Conservation (phyloP, 2,888 invertebrate species). For the Noctua comes region DNA sequence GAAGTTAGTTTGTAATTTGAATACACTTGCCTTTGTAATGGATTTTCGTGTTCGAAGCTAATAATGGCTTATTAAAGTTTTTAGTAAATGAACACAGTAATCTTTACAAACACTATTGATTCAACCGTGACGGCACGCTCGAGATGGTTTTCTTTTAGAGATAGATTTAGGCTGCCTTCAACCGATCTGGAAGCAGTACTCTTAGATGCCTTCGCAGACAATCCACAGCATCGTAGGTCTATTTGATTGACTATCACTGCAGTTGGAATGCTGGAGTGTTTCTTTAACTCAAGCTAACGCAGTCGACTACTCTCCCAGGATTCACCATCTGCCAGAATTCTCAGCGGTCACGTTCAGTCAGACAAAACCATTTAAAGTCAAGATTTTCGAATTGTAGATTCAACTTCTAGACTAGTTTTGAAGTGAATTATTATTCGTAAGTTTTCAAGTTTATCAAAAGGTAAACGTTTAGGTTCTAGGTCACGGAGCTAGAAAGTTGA, state of each 20-base stretch:
- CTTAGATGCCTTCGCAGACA: background rate
- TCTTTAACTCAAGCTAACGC: background rate
- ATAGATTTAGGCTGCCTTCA: background rate
- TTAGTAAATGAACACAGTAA: background rate
- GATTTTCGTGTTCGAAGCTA: constrained; percentile 20
- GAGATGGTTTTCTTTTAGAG: background rate
- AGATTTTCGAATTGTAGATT: constrained; percentile 6
- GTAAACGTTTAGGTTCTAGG: constrained; percentile 27
- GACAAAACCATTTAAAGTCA: background rate
- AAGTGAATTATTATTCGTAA: constrained; percentile 1
- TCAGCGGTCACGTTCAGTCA: background rate
- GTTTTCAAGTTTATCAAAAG: constrained; percentile 7
- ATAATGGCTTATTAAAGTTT: constrained; percentile 22
- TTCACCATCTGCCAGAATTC: background rate
- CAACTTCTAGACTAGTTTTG: constrained; percentile 4
- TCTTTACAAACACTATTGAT: constrained; percentile 13
- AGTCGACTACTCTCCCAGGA: background rate
- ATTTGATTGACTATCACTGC: background rate
- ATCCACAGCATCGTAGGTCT: background rate
- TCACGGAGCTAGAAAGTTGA: constrained; percentile 30
- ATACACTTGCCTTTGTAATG: constrained; percentile 17
- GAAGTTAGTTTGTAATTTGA: constrained; percentile 33
- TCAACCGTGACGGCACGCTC: background rate
- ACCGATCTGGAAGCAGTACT: background rate
- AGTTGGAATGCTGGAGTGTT: background rate